Conservation (phyloP, 2,888 invertebrate species). For the Cataglyphis altisquamis region DNA sequence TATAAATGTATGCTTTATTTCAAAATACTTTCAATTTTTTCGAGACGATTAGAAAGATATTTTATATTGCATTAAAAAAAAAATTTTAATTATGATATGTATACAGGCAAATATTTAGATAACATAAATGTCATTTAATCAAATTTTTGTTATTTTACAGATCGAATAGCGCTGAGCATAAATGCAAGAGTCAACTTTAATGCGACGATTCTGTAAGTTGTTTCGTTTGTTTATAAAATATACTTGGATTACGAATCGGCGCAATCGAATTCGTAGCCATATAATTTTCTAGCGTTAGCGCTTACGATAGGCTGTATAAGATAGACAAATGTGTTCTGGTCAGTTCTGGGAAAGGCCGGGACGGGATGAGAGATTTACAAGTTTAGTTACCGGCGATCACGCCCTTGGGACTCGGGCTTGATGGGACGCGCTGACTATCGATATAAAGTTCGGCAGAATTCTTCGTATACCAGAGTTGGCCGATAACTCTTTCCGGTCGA, state of each 20-base stretch:
- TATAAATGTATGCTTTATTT: not conserved
- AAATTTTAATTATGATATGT: not conserved
- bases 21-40: not conserved
- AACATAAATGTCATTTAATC: not conserved
- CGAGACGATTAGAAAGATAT: not conserved
- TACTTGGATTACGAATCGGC: not conserved
- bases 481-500: slow-evolving; percentile 33
- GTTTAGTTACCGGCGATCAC: slow-evolving; percentile 86
- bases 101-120: not conserved
- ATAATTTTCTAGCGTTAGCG: slow-evolving; percentile 57
- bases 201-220: not conserved
- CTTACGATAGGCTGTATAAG: slow-evolving; percentile 77
- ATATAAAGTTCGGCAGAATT: slow-evolving; percentile 74
- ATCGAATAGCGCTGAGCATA: not conserved
- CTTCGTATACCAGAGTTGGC: slow-evolving; percentile 11
- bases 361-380: slow-evolving; percentile 84
- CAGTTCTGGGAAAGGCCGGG: slow-evolving; percentile 83
- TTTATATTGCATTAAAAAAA: not conserved
- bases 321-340: slow-evolving; percentile 86
- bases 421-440: slow-evolving; percentile 65
- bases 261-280: not conserved
- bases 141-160: not conserved
- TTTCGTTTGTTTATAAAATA: not conserved
- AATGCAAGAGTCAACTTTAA: not conserved
- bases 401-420: slow-evolving; percentile 82